These are phyloP conservation scores for Irena cyanogastra DNA, from an alignment of 2,113 vertebrate species.

Conservation along the genomic window DNA sequence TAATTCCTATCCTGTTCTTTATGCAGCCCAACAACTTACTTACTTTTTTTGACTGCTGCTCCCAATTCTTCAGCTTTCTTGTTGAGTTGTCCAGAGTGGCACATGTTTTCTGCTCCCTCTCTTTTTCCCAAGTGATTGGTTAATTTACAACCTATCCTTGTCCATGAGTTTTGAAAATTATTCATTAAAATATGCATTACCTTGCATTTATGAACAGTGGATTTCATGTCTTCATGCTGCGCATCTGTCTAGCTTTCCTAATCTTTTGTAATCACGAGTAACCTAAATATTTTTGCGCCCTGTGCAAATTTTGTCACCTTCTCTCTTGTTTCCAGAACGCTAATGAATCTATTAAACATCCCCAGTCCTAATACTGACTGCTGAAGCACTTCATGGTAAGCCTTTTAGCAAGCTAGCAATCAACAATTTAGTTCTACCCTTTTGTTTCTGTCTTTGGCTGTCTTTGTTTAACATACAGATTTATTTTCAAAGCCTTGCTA, in stretches of 20 bases:
- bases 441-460: conserved; percentile 6
- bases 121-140: conserved; percentile 2
- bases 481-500: not conserved
- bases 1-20: not conserved
- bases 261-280: conserved; percentile 38
- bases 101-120: not conserved
- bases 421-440: conserved; percentile 37
- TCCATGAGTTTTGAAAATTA: conserved; percentile 51
- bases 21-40: not conserved
- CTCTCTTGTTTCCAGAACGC: not conserved
- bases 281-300: conserved; percentile 51
- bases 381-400: conserved; percentile 30
- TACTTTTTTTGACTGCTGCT: not conserved
- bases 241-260: conserved; percentile 42
- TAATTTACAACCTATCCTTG: conserved; percentile 34
- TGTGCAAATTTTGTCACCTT: conserved; percentile 54
- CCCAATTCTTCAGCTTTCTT: not conserved
- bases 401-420: conserved; percentile 40
- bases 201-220: conserved; percentile 46
- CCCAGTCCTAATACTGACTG: not conserved
- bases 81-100: not conserved
- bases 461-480: conserved; percentile 33
- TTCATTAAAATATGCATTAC: conserved; percentile 56
- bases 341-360: conserved; percentile 43
- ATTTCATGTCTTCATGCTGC: conserved; percentile 50